Evolutionary conservation across 1,140 invertebrate genomes (phyloP).

Genomic region (Coptotermes formosanus): DNA sequence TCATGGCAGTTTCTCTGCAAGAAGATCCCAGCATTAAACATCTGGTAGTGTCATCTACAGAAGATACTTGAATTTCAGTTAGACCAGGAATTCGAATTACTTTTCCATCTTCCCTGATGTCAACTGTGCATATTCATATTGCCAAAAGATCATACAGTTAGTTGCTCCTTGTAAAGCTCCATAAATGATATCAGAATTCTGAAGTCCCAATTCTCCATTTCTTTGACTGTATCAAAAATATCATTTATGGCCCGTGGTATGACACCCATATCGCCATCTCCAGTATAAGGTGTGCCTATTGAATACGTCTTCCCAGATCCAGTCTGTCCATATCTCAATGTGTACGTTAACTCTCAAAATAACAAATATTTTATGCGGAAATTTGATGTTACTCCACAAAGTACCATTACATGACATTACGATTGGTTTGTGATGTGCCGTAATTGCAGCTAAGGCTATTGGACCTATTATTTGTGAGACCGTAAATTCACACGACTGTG

Average conservation of each 20-base stretch:
- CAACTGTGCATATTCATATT: constrained; percentile 61
- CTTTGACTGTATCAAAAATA: constrained; percentile 73
- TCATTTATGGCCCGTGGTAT: constrained; percentile 82
- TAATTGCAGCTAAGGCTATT: no score
- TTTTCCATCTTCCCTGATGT: constrained; percentile 78
- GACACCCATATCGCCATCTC: constrained; percentile 67
- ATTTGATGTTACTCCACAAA: no score
- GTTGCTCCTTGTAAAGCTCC: constrained; percentile 57
- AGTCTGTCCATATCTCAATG: no score
- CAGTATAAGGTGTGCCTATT: constrained; percentile 81
- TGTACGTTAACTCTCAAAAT: no score
- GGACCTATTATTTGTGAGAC: no score
- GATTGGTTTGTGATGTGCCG: no score
- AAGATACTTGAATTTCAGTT: constrained; percentile 63
- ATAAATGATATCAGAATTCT: constrained; percentile 61
- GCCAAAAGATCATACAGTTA: constrained; percentile 54
- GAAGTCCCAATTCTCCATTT: constrained; percentile 64
- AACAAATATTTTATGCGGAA: no score
- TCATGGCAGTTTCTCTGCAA: constrained; percentile 88
- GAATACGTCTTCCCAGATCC: constrained; percentile 65
- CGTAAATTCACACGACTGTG: no score
- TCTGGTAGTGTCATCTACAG: constrained; percentile 60
- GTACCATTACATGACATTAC: no score
- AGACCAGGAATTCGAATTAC: constrained; percentile 51
- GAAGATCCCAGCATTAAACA: constrained; percentile 64